Percentiles rank a stretch among this genome's conserved stretches.
Conservation (phyloP, 1,140 invertebrate genomes). For the Drosophila sp. region DNA sequence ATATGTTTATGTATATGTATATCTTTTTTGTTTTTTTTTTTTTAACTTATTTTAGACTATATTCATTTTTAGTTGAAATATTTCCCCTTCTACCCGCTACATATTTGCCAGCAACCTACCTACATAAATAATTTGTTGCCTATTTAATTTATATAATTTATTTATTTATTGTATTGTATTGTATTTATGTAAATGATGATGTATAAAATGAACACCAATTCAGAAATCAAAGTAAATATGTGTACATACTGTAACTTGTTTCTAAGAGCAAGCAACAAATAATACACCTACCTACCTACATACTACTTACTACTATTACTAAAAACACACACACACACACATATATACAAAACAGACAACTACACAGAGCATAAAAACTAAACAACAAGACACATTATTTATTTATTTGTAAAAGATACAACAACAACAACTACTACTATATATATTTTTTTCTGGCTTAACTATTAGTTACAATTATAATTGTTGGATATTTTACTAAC, state of each 20-base stretch:
- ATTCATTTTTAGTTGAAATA: slow-evolving; percentile 44
- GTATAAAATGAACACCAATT: slow-evolving; percentile 30
- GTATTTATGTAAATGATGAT: slow-evolving; percentile 76
- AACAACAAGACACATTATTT: slow-evolving; percentile 71
- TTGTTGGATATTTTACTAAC: slow-evolving; percentile 83
- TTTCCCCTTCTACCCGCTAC: slow-evolving; percentile 8
- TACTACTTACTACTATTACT: slow-evolving; percentile 33
- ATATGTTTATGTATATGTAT: slow-evolving; percentile 27
- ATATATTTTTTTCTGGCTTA: slow-evolving; percentile 76
- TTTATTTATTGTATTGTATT: slow-evolving; percentile 77
- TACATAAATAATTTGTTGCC: slow-evolving; percentile 60
- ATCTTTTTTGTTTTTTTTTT: slow-evolving; percentile 24
- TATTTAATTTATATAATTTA: slow-evolving; percentile 74
- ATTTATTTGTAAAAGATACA: slow-evolving; percentile 74
- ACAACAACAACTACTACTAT: slow-evolving; percentile 62
- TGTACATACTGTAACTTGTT: slow-evolving; percentile 64
- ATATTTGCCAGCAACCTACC: slow-evolving; percentile 18
- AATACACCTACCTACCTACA: slow-evolving; percentile 41
- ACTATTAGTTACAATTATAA: slow-evolving; percentile 80
- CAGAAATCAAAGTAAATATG: slow-evolving; percentile 52
- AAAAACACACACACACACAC: slow-evolving; percentile 28
- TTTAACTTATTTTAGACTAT: slow-evolving; percentile 20
- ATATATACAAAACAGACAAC: slow-evolving; percentile 27
- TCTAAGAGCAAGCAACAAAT: slow-evolving; percentile 29
- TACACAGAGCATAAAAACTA: slow-evolving; percentile 45